Conservation (phyloP, 2,113 vertebrate genomes). For the Orcinus orca region DNA sequence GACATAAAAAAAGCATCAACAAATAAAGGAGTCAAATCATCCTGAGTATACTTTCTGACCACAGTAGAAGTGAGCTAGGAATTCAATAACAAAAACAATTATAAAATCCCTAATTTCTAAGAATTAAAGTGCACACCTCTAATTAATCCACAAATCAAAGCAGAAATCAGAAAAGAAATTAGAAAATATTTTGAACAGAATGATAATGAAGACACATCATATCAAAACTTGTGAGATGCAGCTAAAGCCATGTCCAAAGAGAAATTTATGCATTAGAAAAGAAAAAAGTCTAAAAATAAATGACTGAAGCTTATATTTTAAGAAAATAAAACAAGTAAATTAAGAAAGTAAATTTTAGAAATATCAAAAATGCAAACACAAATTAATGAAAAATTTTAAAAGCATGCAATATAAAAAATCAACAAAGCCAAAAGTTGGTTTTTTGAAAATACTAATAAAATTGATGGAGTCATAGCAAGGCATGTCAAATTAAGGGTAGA, state of each 20-base stretch:
- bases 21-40: too few relatives aligned
- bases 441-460: background rate
- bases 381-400: background rate
- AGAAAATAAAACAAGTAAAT: background rate
- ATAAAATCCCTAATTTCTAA: too few relatives aligned
- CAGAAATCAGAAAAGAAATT: background rate
- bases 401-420: background rate
- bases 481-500: background rate
- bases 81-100: too few relatives aligned
- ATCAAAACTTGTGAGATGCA: background rate
- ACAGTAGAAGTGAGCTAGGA: too few relatives aligned
- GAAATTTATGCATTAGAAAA: background rate
- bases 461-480: background rate
- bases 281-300: background rate
- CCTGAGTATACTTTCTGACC: too few relatives aligned
- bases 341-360: background rate
- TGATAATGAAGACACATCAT: background rate
- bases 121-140: too few relatives aligned
- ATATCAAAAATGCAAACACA: background rate
- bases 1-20: too few relatives aligned
- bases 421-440: background rate
- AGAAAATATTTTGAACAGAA: background rate
- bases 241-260: background rate
- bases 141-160: background rate
- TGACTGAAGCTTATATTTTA: background rate